Conservation (phyloP, 2,797 vertebrate genomes). For the Eptatretus atami region DNA sequence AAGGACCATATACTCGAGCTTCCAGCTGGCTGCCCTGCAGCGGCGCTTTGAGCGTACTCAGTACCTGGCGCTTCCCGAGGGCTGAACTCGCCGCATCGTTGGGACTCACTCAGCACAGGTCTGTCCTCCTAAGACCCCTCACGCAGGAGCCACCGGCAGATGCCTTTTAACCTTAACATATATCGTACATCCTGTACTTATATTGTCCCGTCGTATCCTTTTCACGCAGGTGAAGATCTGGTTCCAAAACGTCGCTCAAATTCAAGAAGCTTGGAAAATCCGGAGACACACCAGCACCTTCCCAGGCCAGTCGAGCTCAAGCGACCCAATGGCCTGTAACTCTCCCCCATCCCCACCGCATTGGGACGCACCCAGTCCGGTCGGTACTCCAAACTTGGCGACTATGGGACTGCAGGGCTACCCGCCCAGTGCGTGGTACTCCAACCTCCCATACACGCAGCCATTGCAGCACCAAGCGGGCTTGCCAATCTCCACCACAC, state of each 20-base stretch:
- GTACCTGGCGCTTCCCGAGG: constrained; percentile 74
- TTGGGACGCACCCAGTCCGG: constrained; percentile 66
- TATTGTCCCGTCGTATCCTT: too few species aligned
- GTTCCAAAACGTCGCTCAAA: constrained; percentile 98
- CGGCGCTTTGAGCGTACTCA: constrained; percentile 89
- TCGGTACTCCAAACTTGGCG: constrained; percentile 37
- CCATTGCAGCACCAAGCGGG: not conserved
- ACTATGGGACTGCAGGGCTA: too few species aligned
- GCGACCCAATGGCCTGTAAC: constrained; percentile 96
- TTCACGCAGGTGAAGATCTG: constrained; percentile 65
- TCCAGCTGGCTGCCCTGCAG: constrained; percentile 75
- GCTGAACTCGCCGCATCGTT: constrained; percentile 76
- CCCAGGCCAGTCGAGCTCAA: constrained; percentile 76
- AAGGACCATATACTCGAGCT: constrained; percentile 88
- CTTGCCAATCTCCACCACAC: not conserved
- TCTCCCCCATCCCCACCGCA: constrained; percentile 86
- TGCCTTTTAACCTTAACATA: too few species aligned
- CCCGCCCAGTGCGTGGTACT: too few species aligned
- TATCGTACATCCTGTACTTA: too few species aligned
- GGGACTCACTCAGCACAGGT: constrained; percentile 82
- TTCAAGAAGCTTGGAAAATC: constrained; percentile 99
- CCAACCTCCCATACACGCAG: too few species aligned
- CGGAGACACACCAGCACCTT: constrained; percentile 55
- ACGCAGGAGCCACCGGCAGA: too few species aligned
- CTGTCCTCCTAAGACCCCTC: too few species aligned